phyloP scores from a whole-genome alignment of 2,113 vertebrate species.

The Chlorodrepanis virens region DNA sequence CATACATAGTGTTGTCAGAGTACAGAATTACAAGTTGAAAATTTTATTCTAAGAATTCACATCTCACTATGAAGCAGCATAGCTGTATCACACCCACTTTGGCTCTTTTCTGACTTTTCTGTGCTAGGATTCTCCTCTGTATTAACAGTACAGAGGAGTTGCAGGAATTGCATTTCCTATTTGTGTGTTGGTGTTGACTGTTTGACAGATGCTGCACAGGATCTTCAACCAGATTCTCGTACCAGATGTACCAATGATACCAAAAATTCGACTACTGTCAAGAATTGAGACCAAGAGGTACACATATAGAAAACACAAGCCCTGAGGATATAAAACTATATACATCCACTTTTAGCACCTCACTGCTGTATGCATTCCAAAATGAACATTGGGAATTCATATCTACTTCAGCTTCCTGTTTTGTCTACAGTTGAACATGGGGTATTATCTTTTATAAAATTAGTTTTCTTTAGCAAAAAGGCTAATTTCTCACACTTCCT shows the following conservation, averaged over 20 bases:
- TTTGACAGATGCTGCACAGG: background rate
- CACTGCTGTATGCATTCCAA: background rate
- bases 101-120: background rate
- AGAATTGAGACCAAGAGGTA: background rate
- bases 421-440: background rate
- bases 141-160: background rate
- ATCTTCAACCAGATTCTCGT: background rate
- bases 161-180: background rate
- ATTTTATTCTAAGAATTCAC: background rate
- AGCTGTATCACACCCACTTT: background rate
- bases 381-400: background rate
- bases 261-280: background rate
- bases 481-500: background rate
- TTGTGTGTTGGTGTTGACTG: background rate
- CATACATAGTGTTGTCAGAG: background rate
- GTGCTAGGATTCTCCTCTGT: background rate
- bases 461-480: background rate
- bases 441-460: background rate
- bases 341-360: background rate
- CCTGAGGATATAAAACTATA: background rate
- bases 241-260: background rate
- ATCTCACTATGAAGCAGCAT: background rate
- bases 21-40: background rate
- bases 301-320: background rate
- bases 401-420: background rate